These are phyloP conservation scores for Amiota communis DNA, from an alignment of 2,888 invertebrate genomes.

Conservation along the genomic window DNA sequence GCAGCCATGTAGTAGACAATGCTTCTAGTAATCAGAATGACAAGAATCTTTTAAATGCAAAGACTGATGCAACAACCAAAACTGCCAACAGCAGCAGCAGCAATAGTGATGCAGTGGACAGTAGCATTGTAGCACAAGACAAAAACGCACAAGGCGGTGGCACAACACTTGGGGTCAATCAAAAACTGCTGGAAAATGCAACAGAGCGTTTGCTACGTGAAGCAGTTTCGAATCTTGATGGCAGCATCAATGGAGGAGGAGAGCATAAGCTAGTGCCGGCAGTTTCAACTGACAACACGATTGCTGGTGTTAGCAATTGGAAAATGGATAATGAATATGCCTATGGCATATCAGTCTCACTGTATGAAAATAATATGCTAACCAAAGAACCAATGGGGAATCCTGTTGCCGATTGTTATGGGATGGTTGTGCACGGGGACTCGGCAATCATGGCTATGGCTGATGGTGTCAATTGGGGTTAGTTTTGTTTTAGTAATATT, in stretches of 20 bases:
- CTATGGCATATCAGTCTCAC: constrained; percentile 77
- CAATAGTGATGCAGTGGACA: not conserved
- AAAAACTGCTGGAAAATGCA: constrained; percentile 52
- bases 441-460: constrained; percentile 86
- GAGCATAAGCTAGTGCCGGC: constrained; percentile 35
- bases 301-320: constrained; percentile 73
- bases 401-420: constrained; percentile 92
- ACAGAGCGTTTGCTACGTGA: constrained; percentile 68
- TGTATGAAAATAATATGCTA: constrained; percentile 88
- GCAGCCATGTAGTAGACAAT: constrained; percentile 31
- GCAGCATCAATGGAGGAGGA: constrained; percentile 30
- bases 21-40: constrained; percentile 64
- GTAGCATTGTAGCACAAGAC: constrained; percentile 20
- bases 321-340: constrained; percentile 72
- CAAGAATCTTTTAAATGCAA: constrained; percentile 65
- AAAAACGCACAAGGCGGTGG: constrained; percentile 36
- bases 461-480: constrained; percentile 94
- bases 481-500: constrained; percentile 37
- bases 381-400: constrained; percentile 82
- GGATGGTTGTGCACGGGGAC: constrained; percentile 81
- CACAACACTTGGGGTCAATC: constrained; percentile 37
- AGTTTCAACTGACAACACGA: constrained; percentile 47
- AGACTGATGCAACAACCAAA: constrained; percentile 60
- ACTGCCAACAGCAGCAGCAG: constrained; percentile 14
- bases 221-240: constrained; percentile 68